phyloP scores from a whole-genome alignment of 1,140 invertebrate genomes.

The Maniola jurtina region DNA sequence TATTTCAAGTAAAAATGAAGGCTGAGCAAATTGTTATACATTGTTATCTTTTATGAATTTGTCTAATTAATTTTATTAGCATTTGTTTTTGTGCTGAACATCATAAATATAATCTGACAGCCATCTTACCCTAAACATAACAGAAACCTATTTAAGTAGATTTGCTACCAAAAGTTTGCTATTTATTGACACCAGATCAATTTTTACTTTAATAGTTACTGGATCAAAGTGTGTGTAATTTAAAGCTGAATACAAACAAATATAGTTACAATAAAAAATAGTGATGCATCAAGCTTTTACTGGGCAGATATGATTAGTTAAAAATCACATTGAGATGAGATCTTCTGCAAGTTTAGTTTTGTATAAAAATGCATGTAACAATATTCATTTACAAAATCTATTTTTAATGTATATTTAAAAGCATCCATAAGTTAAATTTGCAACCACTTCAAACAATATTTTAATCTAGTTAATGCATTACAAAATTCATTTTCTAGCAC shows the following conservation, averaged over 20 bases:
- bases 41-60: neutral
- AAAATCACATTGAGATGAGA: too few species aligned
- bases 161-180: neutral
- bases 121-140: slow-evolving; percentile 12
- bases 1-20: too few species aligned
- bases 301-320: too few species aligned
- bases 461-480: neutral
- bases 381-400: too few species aligned
- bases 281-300: too few species aligned
- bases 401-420: too few species aligned
- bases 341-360: neutral
- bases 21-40: neutral
- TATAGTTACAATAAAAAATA: too few species aligned
- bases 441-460: too few species aligned
- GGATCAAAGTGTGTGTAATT: too few species aligned
- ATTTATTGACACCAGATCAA: slow-evolving; percentile 3
- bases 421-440: neutral
- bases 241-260: too few species aligned
- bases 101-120: slow-evolving; percentile 2
- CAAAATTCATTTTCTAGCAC: slow-evolving; percentile 56
- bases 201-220: neutral
- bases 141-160: neutral
- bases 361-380: neutral
- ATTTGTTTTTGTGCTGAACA: slow-evolving; percentile 8
- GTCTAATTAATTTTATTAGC: neutral